A percentile compares a stretch with the other conserved stretches of the same genome.
Evolutionary conservation across 2,113 vertebrate genomes (phyloP).

Genomic region (Orthonyx spaldingii): DNA sequence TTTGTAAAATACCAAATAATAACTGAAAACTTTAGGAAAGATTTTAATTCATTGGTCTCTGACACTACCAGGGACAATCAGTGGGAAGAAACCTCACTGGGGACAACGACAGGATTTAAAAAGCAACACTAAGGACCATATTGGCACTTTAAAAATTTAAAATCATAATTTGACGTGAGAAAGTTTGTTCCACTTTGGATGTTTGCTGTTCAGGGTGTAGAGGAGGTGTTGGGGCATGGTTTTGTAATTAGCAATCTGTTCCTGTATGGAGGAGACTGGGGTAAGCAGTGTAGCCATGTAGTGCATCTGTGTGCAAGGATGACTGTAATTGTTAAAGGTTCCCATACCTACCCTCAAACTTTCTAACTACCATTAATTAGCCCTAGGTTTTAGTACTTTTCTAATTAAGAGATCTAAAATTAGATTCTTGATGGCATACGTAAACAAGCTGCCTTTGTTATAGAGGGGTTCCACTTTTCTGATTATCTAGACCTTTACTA

Average conservation of each 20-base stretch:
- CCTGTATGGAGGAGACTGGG: neutral
- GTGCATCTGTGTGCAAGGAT: neutral
- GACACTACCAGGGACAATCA: neutral
- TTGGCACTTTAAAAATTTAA: neutral
- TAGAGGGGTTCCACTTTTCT: neutral
- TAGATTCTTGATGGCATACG: neutral
- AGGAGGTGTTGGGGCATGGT: neutral
- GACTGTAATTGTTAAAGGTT: neutral
- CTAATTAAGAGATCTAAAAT: neutral
- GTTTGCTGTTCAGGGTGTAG: conserved; percentile 15
- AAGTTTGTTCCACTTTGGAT: conserved; percentile 13
- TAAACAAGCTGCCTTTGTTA: conserved; percentile 25
- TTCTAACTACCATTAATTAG: neutral
- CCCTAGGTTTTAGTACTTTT: conserved; percentile 3
- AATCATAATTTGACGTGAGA: conserved; percentile 25
- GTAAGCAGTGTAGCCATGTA: neutral
- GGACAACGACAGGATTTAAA: neutral
- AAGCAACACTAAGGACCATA: neutral
- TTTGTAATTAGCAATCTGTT: conserved; percentile 41
- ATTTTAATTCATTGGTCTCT: neutral
- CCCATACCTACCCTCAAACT: neutral
- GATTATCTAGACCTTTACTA: neutral
- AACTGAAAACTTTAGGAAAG: neutral
- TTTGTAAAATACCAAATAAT: neutral
- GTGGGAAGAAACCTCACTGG: neutral